These are phyloP conservation scores for Zaprionus camerounensis DNA, from an alignment of 1,140 invertebrate species.

Conservation along the genomic window DNA sequence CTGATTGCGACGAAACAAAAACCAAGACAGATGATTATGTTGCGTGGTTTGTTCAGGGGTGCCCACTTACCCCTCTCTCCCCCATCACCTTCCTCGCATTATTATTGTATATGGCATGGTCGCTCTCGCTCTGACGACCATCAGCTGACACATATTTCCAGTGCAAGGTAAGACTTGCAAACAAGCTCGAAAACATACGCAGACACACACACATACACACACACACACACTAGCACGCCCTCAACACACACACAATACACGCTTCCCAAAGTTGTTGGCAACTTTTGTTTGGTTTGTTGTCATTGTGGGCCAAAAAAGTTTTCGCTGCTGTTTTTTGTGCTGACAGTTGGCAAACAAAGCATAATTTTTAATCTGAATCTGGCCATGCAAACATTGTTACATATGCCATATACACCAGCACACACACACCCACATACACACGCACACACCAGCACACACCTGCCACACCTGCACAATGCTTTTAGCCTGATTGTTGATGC, in stretches of 20 bases:
- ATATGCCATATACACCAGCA: conserved; percentile 56
- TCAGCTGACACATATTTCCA: conserved; percentile 73
- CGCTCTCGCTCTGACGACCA: conserved; percentile 38
- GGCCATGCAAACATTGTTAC: conserved; percentile 78
- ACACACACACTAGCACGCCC: background rate
- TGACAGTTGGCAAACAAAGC: conserved; percentile 82
- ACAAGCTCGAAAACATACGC: conserved; percentile 29
- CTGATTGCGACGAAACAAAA: conserved; percentile 66
- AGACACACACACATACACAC: conserved; percentile 6
- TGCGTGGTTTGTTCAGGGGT: conserved; percentile 18
- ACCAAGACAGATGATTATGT: conserved; percentile 67
- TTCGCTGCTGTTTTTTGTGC: conserved; percentile 64
- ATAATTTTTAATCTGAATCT: conserved; percentile 83
- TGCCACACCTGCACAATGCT: conserved; percentile 66
- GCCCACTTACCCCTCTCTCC: too few relatives aligned
- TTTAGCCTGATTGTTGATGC: conserved; percentile 79
- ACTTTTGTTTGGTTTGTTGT: conserved; percentile 78
- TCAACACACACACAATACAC: background rate
- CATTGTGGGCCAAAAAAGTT: conserved; percentile 67
- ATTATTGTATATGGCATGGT: conserved; percentile 10
- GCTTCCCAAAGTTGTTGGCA: conserved; percentile 54
- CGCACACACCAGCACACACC: conserved; percentile 13
- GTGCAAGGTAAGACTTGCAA: conserved; percentile 55
- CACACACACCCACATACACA: conserved; percentile 23
- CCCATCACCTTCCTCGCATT: background rate